Evolutionary conservation across 2,797 vertebrate genomes (phyloP).

Genomic region (Sebastes hopkinsi): DNA sequence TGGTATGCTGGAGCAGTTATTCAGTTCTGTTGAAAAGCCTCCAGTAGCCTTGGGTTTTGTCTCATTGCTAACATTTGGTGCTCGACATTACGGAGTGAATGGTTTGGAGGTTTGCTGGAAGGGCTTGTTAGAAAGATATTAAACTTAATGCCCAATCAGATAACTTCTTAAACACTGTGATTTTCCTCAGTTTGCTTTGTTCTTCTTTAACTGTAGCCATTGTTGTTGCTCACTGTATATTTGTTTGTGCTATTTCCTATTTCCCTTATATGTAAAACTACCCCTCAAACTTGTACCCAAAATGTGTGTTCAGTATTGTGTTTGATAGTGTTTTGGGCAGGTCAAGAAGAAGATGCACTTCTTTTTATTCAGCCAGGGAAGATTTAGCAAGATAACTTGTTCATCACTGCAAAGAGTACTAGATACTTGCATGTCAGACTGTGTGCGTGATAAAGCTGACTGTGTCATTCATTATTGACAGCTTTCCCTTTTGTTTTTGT

Average conservation of each 20-base stretch:
- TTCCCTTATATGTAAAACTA: background rate
- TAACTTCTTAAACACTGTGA: background rate
- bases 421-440: background rate
- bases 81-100: background rate
- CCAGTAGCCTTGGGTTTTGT: background rate
- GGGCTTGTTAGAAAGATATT: background rate
- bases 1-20: background rate
- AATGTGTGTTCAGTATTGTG: background rate
- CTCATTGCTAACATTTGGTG: background rate
- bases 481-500: constrained; percentile 9
- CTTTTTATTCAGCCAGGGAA: background rate
- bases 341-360: background rate
- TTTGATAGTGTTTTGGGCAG: background rate
- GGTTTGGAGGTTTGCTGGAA: background rate
- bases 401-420: background rate
- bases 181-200: background rate
- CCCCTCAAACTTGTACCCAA: background rate
- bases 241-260: background rate
- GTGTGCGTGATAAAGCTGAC: background rate
- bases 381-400: background rate
- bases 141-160: background rate
- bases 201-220: background rate
- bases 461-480: constrained; percentile 2
- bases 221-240: background rate
- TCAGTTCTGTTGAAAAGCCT: background rate